phyloP scores from a whole-genome alignment of 2,113 vertebrate genomes.

The Mus spicilegus region DNA sequence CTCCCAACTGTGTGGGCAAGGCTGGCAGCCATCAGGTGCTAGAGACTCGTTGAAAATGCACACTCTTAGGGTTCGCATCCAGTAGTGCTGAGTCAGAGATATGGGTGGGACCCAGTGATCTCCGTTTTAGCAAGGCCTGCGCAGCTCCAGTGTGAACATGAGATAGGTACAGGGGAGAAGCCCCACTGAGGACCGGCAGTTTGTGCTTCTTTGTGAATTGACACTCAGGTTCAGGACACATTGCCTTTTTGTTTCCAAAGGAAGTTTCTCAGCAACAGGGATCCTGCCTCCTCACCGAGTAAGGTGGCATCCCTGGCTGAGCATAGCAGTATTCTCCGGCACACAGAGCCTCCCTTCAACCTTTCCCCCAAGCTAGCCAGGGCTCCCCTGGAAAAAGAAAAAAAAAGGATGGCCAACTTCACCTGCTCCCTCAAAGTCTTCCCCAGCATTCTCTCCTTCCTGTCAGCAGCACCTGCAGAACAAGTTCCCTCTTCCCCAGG shows the following conservation, averaged over 20 bases:
- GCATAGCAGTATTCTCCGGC: not conserved
- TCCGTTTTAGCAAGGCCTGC: conserved; percentile 45
- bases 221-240: not conserved
- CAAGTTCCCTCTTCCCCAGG: conserved; percentile 59
- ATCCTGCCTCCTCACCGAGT: conserved; percentile 22
- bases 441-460: not conserved
- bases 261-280: not conserved
- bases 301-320: conserved; percentile 33
- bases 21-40: not conserved
- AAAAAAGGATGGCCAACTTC: not conserved
- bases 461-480: conserved; percentile 49
- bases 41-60: conserved; percentile 45
- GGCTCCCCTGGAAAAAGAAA: not conserved
- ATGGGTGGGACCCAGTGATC: not conserved
- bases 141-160: not conserved
- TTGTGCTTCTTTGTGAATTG: not conserved
- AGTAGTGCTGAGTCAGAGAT: conserved; percentile 33
- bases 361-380: not conserved
- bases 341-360: not conserved
- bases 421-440: not conserved
- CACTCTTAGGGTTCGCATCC: not conserved
- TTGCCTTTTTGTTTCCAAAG: conserved; percentile 29
- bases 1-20: not conserved
- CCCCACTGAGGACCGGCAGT: not conserved
- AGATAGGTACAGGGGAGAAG: not conserved